Evolutionary conservation across 2,888 invertebrate species (phyloP).

Genomic region (Dryobota labecula): DNA sequence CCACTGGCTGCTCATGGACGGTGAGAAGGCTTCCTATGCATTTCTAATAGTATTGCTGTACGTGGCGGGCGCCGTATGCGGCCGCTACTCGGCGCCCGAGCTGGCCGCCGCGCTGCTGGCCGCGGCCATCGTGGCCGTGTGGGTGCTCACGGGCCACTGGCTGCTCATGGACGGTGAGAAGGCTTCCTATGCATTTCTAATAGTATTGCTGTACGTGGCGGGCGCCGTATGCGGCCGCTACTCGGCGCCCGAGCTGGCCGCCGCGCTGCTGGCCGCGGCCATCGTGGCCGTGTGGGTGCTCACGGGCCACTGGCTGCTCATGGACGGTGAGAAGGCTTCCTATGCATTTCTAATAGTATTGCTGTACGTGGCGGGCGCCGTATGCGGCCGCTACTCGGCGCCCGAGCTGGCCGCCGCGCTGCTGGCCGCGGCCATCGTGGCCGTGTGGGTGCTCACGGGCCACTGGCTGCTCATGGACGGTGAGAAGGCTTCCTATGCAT

Average conservation of each 20-base stretch:
- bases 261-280: conserved; percentile 97
- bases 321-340: conserved; percentile 93
- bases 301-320: conserved; percentile 99
- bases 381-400: conserved; percentile 98
- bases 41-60: conserved; percentile 88
- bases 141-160: conserved; percentile 99
- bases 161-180: conserved; percentile 97
- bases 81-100: conserved; percentile 98
- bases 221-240: conserved; percentile 98
- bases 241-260: conserved; percentile 98
- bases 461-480: conserved; percentile 99
- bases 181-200: background rate
- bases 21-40: conserved; percentile 78
- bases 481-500: conserved; percentile 69
- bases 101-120: conserved; percentile 97
- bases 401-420: conserved; percentile 98
- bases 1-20: conserved; percentile 99
- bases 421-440: conserved; percentile 97
- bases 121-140: conserved; percentile 98
- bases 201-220: conserved; percentile 92
- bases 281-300: conserved; percentile 99
- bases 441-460: conserved; percentile 99
- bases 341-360: background rate
- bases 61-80: conserved; percentile 96
- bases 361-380: conserved; percentile 95